A percentile compares a stretch with the other conserved stretches of the same genome.
Evolutionary conservation across 2,797 vertebrate species (phyloP).

Genomic region (Phalloptychus januarius): DNA sequence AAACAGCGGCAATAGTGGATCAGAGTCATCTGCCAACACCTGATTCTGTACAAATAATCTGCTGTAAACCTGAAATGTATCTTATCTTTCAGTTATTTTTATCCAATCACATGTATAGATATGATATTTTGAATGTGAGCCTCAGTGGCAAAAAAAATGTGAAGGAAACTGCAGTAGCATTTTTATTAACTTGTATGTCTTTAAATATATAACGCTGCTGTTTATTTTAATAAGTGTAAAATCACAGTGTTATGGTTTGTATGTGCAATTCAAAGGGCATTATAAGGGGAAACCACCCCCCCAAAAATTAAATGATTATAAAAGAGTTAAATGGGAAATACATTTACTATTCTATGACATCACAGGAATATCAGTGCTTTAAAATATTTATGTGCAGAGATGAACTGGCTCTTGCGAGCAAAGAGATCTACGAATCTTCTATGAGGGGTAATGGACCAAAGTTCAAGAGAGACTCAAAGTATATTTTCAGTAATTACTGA

Average conservation of each 20-base stretch:
- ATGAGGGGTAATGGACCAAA: background rate
- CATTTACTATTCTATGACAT: background rate
- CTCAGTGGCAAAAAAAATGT: background rate
- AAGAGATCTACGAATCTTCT: background rate
- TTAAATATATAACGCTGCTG: background rate
- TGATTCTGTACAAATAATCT: background rate
- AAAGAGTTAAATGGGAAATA: background rate
- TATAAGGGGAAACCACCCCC: background rate
- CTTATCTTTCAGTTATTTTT: background rate
- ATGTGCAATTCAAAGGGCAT: background rate
- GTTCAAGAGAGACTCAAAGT: background rate
- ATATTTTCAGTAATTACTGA: background rate
- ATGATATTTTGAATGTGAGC: background rate
- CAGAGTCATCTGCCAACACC: slow-evolving; percentile 41
- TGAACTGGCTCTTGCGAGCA: background rate
- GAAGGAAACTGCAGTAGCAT: background rate
- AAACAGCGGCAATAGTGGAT: slow-evolving; percentile 16
- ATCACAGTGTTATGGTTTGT: background rate
- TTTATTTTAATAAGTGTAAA: background rate
- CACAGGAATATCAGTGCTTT: background rate
- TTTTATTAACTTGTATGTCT: background rate
- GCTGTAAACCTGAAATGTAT: background rate
- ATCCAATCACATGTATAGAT: background rate
- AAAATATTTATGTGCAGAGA: background rate
- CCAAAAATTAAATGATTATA: background rate